Evolutionary conservation across 53 echinoderm and acorn worm species (phyloP).

Genomic region (Echinarachnius parma): DNA sequence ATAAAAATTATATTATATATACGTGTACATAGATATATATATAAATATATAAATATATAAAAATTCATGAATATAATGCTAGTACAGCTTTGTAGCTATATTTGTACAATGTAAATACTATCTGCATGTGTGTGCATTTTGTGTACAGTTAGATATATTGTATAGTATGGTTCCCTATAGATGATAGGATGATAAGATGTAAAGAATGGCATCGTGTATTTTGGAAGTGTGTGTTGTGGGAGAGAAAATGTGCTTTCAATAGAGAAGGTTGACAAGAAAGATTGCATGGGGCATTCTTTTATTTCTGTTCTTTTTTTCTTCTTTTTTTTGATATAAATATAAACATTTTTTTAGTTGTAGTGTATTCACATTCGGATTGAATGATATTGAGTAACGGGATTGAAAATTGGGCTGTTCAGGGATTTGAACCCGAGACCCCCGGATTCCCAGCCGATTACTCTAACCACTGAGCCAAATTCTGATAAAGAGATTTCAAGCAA

Average conservation of each 20-base stretch:
- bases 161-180: not conserved
- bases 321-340: no score
- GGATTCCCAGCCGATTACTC: no score
- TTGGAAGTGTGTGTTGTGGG: not conserved
- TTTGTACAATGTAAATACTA: no score
- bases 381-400: no score
- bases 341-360: no score
- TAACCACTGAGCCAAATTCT: no score
- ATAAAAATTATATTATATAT: slow-evolving; percentile 24
- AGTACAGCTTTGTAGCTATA: no score
- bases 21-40: no score
- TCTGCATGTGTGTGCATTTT: slow-evolving; percentile 47
- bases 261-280: not conserved
- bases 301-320: not conserved
- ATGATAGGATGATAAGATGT: not conserved
- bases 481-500: no score
- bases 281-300: not conserved
- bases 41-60: slow-evolving; percentile 13
- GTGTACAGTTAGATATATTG: not conserved
- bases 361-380: not conserved
- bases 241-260: not conserved
- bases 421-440: no score
- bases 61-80: slow-evolving; percentile 45
- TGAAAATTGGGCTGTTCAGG: no score
- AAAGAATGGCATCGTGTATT: not conserved